Conservation (phyloP, 2,113 vertebrate genomes). For the Solenodon paradoxus region DNA sequence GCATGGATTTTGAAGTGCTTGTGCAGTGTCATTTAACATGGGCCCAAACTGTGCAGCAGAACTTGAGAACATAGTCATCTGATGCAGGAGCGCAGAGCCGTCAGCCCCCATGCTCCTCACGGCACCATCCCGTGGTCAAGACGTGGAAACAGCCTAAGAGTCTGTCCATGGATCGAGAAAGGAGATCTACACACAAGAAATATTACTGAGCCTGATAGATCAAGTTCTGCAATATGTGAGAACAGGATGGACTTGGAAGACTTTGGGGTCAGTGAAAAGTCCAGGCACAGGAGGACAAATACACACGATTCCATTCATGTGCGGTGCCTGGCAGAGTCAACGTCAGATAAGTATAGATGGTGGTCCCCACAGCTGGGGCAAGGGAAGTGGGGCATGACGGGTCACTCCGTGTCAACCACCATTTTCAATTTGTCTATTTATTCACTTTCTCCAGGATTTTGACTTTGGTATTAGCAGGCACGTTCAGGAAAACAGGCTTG, state of each 20-base stretch:
- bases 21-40: rapidly evolving
- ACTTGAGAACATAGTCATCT: rapidly evolving
- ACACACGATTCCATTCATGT: neutral
- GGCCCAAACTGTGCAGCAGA: neutral
- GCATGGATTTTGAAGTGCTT: neutral
- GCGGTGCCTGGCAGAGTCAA: neutral
- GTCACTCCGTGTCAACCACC: neutral
- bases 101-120: neutral
- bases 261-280: neutral
- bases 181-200: neutral
- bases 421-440: neutral
- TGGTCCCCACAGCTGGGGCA: neutral
- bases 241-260: neutral
- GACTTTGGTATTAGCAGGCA: neutral
- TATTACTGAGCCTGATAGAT: neutral
- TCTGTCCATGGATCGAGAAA: neutral
- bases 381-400: too few species aligned
- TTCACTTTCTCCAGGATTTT: neutral
- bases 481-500: neutral
- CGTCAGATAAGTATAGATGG: neutral
- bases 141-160: neutral
- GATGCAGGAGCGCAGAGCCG: too few species aligned
- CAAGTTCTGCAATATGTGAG: too few species aligned
- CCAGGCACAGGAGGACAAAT: neutral
- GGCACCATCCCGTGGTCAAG: neutral